These are phyloP conservation scores for Listrodromus nycthemerus DNA, from an alignment of 2,888 invertebrate species.

Conservation along the genomic window DNA sequence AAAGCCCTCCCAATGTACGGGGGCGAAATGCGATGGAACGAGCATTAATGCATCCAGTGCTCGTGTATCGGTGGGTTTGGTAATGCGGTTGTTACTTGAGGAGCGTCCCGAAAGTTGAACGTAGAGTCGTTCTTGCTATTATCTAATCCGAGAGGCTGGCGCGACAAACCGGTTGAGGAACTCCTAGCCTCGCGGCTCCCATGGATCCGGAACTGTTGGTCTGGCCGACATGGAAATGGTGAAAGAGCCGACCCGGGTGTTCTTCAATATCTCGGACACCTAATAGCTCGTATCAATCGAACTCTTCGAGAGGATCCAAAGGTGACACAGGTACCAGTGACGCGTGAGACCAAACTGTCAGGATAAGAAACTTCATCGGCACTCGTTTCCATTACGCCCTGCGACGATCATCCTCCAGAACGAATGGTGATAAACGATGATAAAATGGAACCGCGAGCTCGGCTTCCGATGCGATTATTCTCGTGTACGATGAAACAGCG, in stretches of 20 bases:
- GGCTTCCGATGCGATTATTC: slow-evolving; percentile 17
- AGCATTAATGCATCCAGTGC: background rate
- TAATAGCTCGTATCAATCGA: slow-evolving; percentile 77
- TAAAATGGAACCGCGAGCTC: slow-evolving; percentile 11
- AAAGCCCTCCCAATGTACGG: slow-evolving; percentile 43
- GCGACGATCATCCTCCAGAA: slow-evolving; percentile 23
- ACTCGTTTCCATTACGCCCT: slow-evolving; percentile 42
- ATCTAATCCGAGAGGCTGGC: slow-evolving; percentile 58
- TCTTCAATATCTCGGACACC: slow-evolving; percentile 66
- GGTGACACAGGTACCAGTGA: background rate
- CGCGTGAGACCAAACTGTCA: slow-evolving; percentile 11
- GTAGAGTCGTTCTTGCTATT: slow-evolving; percentile 26
- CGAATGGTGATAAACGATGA: slow-evolving; percentile 46
- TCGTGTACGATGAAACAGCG: background rate
- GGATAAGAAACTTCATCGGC: slow-evolving; percentile 48
- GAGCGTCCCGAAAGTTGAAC: slow-evolving; percentile 61
- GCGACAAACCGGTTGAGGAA: slow-evolving; percentile 57
- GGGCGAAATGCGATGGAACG: slow-evolving; percentile 50
- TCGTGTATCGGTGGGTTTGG: background rate
- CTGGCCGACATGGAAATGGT: slow-evolving; percentile 22
- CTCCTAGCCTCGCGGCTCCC: background rate
- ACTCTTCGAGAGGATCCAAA: slow-evolving; percentile 67
- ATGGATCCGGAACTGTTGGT: slow-evolving; percentile 31
- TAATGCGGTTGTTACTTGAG: slow-evolving; percentile 31
- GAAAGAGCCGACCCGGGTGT: slow-evolving; percentile 54